A percentile compares a stretch with the other conserved stretches of the same genome.
phyloP scores from a whole-genome alignment of 2,113 vertebrate species.

The western clawed frog (Xenopus tropicalis) region UCB_Xtro_10.0 CM004450.2:61100001-61100500 shows the following conservation, averaged over 20 bases:
- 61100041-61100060: too few relatives aligned
- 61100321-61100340: conserved; percentile 57
- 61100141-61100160: background rate
- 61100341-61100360: conserved; percentile 52
- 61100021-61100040: too few relatives aligned
- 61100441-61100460: conserved; percentile 49
- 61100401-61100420: conserved; percentile 49
- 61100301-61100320: conserved; percentile 53
- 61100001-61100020: too few relatives aligned
- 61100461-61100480: conserved; percentile 50
- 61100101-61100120: too few relatives aligned
- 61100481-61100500: conserved; percentile 51
- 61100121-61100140: too few relatives aligned
- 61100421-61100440: conserved; percentile 53
- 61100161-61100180: conserved; percentile 3
- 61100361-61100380: conserved; percentile 47
- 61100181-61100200: conserved; percentile 2
- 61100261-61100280: conserved; percentile 44
- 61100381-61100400: conserved; percentile 57
- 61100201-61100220: conserved; percentile 29
- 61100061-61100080: too few relatives aligned
- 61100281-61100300: conserved; percentile 62
- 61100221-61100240: conserved; percentile 32
- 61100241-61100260: conserved; percentile 35
- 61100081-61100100: too few relatives aligned